Percentiles rank a stretch among this genome's conserved stretches.
Evolutionary conservation across 2,113 vertebrate species (phyloP).

Genomic region (Ciconia boyciana): DNA sequence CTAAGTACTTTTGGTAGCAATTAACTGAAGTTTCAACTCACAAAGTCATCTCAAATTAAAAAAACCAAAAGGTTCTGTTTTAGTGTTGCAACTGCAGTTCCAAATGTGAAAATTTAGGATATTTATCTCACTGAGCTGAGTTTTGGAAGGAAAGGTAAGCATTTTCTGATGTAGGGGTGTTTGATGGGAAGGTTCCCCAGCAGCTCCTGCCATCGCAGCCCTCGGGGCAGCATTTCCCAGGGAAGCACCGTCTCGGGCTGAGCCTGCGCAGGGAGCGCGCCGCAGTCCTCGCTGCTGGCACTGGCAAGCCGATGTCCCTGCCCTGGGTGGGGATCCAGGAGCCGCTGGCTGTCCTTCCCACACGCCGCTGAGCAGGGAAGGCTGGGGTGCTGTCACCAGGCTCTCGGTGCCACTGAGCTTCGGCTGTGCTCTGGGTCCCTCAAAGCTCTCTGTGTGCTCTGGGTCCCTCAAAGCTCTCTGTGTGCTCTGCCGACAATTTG

Average conservation of each 20-base stretch:
- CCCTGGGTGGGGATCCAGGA: background rate
- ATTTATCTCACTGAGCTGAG: background rate
- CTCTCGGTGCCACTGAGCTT: accelerated
- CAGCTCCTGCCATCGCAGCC: background rate
- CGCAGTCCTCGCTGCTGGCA: background rate
- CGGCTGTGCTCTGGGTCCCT: background rate
- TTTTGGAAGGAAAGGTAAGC: background rate
- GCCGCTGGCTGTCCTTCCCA: background rate
- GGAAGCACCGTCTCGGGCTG: accelerated
- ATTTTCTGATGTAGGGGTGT: background rate
- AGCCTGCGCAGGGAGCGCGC: background rate
- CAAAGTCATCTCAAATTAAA: background rate
- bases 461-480: background rate
- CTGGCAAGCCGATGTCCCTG: background rate
- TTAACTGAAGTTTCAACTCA: background rate
- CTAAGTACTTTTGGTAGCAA: background rate
- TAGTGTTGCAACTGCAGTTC: background rate
- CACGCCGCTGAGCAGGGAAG: accelerated
- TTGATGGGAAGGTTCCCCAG: background rate
- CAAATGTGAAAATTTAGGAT: background rate
- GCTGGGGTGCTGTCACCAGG: accelerated
- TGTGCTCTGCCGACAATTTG: background rate
- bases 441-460: background rate
- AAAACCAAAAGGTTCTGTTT: background rate
- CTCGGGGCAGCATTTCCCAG: background rate